phyloP scores from a whole-genome alignment of 2,113 vertebrate species.

The Junco hyemalis region DNA sequence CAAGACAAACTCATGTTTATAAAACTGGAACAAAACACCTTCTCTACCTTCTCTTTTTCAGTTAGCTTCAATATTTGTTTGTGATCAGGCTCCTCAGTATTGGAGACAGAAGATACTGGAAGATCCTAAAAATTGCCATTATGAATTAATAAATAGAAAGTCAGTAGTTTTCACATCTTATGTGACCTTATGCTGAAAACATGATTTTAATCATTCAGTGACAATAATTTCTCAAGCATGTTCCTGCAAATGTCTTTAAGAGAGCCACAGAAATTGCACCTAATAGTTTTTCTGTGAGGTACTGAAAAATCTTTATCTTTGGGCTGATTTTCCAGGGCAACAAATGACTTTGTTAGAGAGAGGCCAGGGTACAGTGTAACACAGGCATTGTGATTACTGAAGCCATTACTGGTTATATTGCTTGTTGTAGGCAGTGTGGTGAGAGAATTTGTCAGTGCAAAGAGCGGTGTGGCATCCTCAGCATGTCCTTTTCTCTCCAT shows the following conservation, averaged over 20 bases:
- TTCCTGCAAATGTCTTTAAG: not conserved
- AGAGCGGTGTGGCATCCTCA: not conserved
- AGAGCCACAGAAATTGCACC: not conserved
- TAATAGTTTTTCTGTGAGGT: not conserved
- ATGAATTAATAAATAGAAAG: not conserved
- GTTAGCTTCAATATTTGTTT: not conserved
- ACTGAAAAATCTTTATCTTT: not conserved
- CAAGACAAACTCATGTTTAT: not conserved
- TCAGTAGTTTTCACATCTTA: not conserved
- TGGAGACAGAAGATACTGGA: not conserved
- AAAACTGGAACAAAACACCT: not conserved
- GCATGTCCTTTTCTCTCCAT: not conserved
- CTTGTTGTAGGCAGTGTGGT: not conserved
- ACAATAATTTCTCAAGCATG: not conserved
- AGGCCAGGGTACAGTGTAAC: not conserved
- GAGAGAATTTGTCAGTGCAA: not conserved
- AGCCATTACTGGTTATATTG: not conserved
- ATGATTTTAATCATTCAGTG: not conserved
- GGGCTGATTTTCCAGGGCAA: not conserved
- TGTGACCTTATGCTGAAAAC: not conserved
- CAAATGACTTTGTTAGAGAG: not conserved
- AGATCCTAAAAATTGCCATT: not conserved
- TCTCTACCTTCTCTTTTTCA: not conserved
- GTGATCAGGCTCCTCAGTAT: not conserved
- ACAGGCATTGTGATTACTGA: not conserved